Percentiles rank a stretch among this genome's conserved stretches.
These are phyloP conservation scores for Leptothorax acervorum DNA, from an alignment of 2,888 invertebrate species.

Conservation along the genomic window DNA sequence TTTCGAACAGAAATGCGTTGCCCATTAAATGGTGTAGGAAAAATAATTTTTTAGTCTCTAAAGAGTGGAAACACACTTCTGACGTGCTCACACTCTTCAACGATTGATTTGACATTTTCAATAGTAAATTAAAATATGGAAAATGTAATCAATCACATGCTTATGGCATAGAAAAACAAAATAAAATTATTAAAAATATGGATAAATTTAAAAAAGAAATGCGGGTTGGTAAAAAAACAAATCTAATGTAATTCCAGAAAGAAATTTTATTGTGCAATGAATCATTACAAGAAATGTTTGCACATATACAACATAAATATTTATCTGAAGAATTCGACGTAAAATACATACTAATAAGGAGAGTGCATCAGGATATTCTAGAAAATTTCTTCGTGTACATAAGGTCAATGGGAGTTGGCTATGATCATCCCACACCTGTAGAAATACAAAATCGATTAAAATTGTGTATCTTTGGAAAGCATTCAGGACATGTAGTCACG, in stretches of 20 bases:
- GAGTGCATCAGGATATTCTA: background rate
- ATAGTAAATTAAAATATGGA: background rate
- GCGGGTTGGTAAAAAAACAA: background rate
- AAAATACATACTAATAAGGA: background rate
- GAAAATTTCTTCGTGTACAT: background rate
- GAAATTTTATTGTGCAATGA: background rate
- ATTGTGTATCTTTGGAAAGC: no score
- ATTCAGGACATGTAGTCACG: no score
- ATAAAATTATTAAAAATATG: background rate
- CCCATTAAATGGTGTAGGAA: background rate
- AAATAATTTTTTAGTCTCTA: background rate
- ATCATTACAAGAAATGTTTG: background rate
- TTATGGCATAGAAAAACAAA: background rate
- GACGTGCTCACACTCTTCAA: background rate
- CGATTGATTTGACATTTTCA: slow-evolving; percentile 7
- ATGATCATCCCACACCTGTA: no score
- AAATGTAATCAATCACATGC: background rate
- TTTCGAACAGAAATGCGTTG: background rate
- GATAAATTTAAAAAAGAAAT: background rate
- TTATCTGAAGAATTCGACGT: background rate
- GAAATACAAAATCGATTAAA: no score
- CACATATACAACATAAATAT: background rate
- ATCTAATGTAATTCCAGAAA: background rate
- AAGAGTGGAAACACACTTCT: background rate
- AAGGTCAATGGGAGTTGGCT: no score